Conservation (phyloP, 2,113 vertebrate genomes). For the Heptranchias perlo region DNA sequence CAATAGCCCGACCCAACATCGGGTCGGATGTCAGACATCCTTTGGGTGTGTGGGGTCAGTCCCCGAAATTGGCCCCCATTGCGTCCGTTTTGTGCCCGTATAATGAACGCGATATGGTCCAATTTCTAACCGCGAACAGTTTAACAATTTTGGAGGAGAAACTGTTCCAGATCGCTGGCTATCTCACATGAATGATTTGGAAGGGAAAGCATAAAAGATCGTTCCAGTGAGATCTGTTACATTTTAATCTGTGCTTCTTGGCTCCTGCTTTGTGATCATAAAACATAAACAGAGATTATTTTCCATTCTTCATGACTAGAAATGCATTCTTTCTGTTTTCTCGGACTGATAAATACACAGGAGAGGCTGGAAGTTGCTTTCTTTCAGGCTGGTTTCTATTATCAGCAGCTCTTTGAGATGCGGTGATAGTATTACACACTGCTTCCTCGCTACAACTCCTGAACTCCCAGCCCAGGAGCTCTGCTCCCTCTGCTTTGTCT, state of each 20-base stretch:
- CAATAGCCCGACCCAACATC: not conserved
- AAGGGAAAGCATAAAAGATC: not conserved
- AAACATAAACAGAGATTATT: constrained; percentile 28
- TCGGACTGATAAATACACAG: not conserved
- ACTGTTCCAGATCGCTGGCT: not conserved
- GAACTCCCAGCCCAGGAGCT: constrained; percentile 24
- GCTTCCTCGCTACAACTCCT: not conserved
- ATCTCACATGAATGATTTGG: not conserved
- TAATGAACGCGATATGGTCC: not conserved
- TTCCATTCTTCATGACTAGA: not conserved
- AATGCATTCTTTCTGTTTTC: not conserved
- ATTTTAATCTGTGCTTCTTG: not conserved
- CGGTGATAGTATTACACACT: constrained; percentile 10
- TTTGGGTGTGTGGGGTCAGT: not conserved
- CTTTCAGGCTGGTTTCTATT: constrained; percentile 15
- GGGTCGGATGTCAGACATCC: not conserved
- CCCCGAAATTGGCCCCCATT: not conserved
- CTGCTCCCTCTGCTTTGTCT: not conserved
- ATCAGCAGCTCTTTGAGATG: constrained; percentile 15
- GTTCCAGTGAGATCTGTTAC: not conserved
- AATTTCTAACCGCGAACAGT: not conserved
- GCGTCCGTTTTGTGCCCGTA: not conserved
- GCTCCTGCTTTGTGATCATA: not conserved
- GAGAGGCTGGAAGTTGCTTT: not conserved
- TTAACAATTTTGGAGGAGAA: not conserved